Evolutionary conservation across 2,888 invertebrate species (phyloP).

Genomic region (Spodoptera littoralis): DNA sequence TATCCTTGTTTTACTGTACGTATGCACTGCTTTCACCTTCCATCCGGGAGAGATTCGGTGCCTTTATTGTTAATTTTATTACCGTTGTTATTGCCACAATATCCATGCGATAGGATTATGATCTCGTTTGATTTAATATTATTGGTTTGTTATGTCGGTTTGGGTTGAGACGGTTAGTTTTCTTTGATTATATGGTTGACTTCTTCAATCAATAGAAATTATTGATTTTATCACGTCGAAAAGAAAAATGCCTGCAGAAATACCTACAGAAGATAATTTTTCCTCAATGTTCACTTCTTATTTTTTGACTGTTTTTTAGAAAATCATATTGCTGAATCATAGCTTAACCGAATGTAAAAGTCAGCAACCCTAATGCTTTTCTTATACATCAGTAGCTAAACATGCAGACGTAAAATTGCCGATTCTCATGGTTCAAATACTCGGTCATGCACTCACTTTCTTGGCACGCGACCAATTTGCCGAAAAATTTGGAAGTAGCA

Average conservation of each 20-base stretch:
- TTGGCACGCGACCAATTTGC: conserved; percentile 8
- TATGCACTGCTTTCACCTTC: conserved; percentile 46
- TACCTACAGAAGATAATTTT: too few relatives aligned
- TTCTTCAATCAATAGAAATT: too few relatives aligned
- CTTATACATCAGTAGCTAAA: not conserved
- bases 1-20: conserved; percentile 51
- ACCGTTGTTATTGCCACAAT: too few relatives aligned
- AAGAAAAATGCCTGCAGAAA: too few relatives aligned
- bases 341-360: too few relatives aligned
- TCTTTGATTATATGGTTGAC: too few relatives aligned
- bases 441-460: conserved; percentile 10
- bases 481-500: not conserved
- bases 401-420: not conserved
- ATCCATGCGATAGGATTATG: too few relatives aligned
- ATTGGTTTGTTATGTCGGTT: not conserved
- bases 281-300: too few relatives aligned
- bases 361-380: not conserved
- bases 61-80: conserved; percentile 14
- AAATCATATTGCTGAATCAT: too few relatives aligned
- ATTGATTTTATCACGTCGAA: too few relatives aligned
- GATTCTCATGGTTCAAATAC: conserved; percentile 2
- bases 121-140: too few relatives aligned
- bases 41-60: conserved; percentile 46
- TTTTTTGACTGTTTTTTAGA: too few relatives aligned
- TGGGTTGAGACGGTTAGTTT: not conserved